phyloP scores from a whole-genome alignment of 1,140 invertebrate genomes.

The Drosophila kohkoa region DNA sequence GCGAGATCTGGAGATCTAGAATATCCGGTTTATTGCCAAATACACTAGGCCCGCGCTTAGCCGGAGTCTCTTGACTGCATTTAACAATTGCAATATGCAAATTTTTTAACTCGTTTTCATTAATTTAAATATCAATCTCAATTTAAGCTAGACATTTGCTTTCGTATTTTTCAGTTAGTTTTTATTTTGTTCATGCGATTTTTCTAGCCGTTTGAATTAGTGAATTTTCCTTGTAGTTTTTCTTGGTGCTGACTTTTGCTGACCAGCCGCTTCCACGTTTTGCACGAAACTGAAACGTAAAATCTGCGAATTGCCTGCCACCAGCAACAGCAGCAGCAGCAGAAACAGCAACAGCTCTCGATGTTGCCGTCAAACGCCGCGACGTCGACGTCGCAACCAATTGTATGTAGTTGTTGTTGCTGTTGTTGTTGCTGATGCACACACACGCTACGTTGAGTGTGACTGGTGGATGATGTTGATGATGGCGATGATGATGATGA shows the following conservation, averaged over 20 bases:
- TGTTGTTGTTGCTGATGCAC: conserved; percentile 16
- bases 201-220: conserved; percentile 35
- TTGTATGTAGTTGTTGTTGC: conserved; percentile 5
- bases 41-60: conserved; percentile 18
- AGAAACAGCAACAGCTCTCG: conserved; percentile 28
- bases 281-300: conserved; percentile 80
- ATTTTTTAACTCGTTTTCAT: conserved; percentile 17
- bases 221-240: conserved; percentile 39
- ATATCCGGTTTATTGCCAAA: conserved; percentile 72
- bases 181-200: conserved; percentile 41
- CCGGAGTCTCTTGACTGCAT: conserved; percentile 19
- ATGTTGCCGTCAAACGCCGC: conserved; percentile 31
- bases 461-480: conserved; percentile 23
- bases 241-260: conserved; percentile 43
- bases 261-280: conserved; percentile 79
- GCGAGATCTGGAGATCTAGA: conserved; percentile 66
- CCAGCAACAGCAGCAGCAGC: conserved; percentile 9
- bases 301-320: conserved; percentile 70
- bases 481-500: conserved; percentile 15
- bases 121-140: conserved; percentile 43
- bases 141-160: conserved; percentile 33
- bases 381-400: conserved; percentile 8
- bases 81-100: conserved; percentile 56
- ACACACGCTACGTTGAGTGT: conserved; percentile 35
- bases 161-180: conserved; percentile 5